Base-by-base conservation (phyloP, 2,797 vertebrate genomes). In the Myotis daubentonii region DNA sequence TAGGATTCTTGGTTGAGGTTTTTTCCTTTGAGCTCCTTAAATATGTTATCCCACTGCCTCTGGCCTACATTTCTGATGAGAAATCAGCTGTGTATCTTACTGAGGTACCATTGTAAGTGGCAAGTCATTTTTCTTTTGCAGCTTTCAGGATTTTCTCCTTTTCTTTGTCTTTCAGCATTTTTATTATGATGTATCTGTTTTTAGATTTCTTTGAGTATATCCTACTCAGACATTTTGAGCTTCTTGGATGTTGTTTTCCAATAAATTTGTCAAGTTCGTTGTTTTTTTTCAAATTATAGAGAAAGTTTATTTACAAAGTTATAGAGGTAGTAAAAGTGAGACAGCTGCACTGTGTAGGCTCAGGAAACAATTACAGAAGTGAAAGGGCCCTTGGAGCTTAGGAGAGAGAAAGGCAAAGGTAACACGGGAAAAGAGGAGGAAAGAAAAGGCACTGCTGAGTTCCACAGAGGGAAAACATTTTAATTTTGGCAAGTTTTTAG, bases 81-180 rank as follows among this genome's bases (percentile, higher is more conserved):
- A 94, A 55, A 19, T 92, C 33, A 72, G 62, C 68, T 91, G 6
- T 70, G 75, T 57, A 76, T 81, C n/a, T 94, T 74, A 41, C 0
- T 66, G 15, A 87, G 16, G 25, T 80, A 81, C 20, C 16, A 47
- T 30, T 92, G 2, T 74, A 87, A 90, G 44, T 74, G 36, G 76
- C 13, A 20, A 84, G 47, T 62, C 28, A 70, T 57, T 89, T 93
- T 93, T 72, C 76, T 88, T 23, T 70, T 65, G 30, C 23, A 60
- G 5, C 65, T 94, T 94, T 93, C 38, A 96, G 85, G 22, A 93
- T 90, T 25, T 93, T 93, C 36, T 93, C 53, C 10, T 51, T 74
- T 7, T 87, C 76, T 93, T 74, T 94, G 51, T 3, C 22, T 86
- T 91, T 86, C 22, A 70, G 80, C 36, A 89, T 70, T 96, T 95